Conservation (phyloP, 1,140 invertebrate species). For the Gonioctena quinquepunctata region DNA sequence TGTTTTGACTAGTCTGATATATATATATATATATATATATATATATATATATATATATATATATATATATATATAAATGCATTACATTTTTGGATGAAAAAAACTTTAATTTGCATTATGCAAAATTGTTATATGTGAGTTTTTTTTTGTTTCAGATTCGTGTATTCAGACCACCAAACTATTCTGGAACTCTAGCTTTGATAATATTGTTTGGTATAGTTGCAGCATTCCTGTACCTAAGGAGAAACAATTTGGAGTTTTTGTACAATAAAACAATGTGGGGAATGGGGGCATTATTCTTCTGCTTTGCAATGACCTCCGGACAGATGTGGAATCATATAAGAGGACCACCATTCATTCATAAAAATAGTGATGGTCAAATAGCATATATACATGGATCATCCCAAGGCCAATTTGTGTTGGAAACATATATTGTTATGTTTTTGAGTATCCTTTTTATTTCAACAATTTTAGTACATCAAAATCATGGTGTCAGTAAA, state of each 20-base stretch:
- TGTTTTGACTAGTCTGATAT: too few species aligned
- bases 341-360: conserved; percentile 92
- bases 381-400: conserved; percentile 87
- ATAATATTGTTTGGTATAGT: conserved; percentile 84
- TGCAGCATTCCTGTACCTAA: conserved; percentile 89
- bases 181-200: conserved; percentile 91
- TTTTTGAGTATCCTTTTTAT: too few species aligned
- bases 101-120: too few species aligned
- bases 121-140: too few species aligned
- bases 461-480: too few species aligned
- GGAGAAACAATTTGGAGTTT: conserved; percentile 95
- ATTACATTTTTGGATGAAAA: too few species aligned
- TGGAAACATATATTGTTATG: conserved; percentile 98
- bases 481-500: too few species aligned
- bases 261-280: conserved; percentile 97
- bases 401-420: conserved; percentile 93
- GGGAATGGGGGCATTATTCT: conserved; percentile 87
- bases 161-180: conserved; percentile 96
- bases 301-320: conserved; percentile 98
- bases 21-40: too few species aligned
- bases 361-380: conserved; percentile 80
- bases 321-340: conserved; percentile 99
- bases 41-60: too few species aligned
- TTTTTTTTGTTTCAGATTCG: conserved; percentile 87
- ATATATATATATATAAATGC: too few species aligned